Conservation (phyloP, 1,140 invertebrate species). For the Palaemon carinicauda region DNA sequence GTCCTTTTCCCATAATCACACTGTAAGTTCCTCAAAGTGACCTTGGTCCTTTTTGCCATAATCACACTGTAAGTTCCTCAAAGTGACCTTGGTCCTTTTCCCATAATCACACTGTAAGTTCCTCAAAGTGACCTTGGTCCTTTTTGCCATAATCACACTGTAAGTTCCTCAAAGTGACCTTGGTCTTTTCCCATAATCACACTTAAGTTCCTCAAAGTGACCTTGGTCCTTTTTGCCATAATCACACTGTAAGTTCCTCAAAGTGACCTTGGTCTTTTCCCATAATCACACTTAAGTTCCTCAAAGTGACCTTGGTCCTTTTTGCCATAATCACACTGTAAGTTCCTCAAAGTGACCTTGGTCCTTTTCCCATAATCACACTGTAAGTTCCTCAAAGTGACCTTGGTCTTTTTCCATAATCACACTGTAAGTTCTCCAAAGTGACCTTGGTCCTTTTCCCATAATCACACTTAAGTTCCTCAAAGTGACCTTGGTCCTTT, state of each 20-base stretch:
- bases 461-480: slow-evolving; percentile 57
- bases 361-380: slow-evolving; percentile 72
- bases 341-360: slow-evolving; percentile 76
- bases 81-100: slow-evolving; percentile 86
- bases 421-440: slow-evolving; percentile 64
- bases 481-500: slow-evolving; percentile 84
- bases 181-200: slow-evolving; percentile 72
- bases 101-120: slow-evolving; percentile 59
- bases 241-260: slow-evolving; percentile 60
- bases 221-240: slow-evolving; percentile 77
- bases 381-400: slow-evolving; percentile 71
- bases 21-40: slow-evolving; percentile 71
- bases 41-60: slow-evolving; percentile 77
- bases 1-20: slow-evolving; percentile 72
- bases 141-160: slow-evolving; percentile 69
- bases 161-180: slow-evolving; percentile 74
- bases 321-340: slow-evolving; percentile 67
- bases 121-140: slow-evolving; percentile 81
- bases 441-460: slow-evolving; percentile 83
- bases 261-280: slow-evolving; percentile 82
- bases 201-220: slow-evolving; percentile 71
- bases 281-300: slow-evolving; percentile 56
- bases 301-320: slow-evolving; percentile 83
- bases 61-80: slow-evolving; percentile 60
- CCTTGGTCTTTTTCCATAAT: slow-evolving; percentile 76